A percentile compares a stretch with the other conserved stretches of the same genome.
These are phyloP conservation scores for Dreissena polymorpha DNA, from an alignment of 1,140 invertebrate genomes.

Conservation along the genomic window DNA sequence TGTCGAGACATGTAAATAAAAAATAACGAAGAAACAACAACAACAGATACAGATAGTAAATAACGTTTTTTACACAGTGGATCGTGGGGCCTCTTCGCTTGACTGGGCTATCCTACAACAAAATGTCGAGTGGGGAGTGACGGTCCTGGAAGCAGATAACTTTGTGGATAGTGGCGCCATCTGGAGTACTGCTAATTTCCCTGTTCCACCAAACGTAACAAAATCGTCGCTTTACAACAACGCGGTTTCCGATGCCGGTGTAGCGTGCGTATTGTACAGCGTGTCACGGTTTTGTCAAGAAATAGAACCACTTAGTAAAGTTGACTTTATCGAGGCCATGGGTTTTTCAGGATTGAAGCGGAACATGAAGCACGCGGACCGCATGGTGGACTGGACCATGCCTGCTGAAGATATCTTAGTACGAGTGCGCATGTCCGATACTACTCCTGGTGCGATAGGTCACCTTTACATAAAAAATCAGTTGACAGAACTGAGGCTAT, in stretches of 20 bases:
- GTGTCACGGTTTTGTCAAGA: constrained; percentile 5
- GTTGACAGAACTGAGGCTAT: not conserved
- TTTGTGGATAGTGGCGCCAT: constrained; percentile 19
- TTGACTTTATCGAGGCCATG: not conserved
- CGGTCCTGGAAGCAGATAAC: constrained; percentile 18
- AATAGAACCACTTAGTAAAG: not conserved
- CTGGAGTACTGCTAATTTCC: constrained; percentile 19
- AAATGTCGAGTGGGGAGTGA: constrained; percentile 19
- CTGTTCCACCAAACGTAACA: constrained; percentile 3
- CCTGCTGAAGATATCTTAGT: constrained; percentile 17
- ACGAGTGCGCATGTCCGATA: constrained; percentile 42
- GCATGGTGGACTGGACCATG: constrained; percentile 20
- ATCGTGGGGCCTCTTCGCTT: constrained; percentile 19
- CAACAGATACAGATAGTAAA: no score
- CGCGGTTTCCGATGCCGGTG: constrained; percentile 18
- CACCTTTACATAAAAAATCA: not conserved
- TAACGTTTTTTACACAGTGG: constrained; percentile 6
- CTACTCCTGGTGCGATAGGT: constrained; percentile 26
- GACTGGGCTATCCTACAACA: constrained; percentile 26
- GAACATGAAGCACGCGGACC: constrained; percentile 33
- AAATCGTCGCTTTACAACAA: constrained; percentile 33
- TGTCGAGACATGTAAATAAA: no score
- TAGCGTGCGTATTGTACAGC: not conserved
- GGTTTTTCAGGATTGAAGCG: not conserved
- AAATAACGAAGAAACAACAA: no score